phyloP scores from a whole-genome alignment of 2,888 invertebrate genomes.

The Acrobasis repandana region DNA sequence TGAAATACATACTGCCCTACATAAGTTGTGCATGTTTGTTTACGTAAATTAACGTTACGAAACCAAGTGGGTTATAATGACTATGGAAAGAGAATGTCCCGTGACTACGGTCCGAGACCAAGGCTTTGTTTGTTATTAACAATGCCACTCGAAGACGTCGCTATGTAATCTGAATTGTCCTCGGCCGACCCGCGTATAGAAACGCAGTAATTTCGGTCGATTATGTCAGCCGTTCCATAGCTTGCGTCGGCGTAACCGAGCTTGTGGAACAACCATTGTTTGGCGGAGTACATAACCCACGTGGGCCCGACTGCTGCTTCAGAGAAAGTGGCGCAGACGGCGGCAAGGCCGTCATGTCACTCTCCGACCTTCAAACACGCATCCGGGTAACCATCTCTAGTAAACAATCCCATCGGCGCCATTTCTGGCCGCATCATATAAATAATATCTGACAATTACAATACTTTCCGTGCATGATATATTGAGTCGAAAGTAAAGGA shows the following conservation, averaged over 20 bases:
- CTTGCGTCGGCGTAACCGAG: constrained; percentile 62
- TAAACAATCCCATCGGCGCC: constrained; percentile 24
- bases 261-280: constrained; percentile 63
- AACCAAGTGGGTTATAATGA: constrained; percentile 52
- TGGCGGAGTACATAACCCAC: constrained; percentile 60
- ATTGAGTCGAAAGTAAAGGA: constrained; percentile 40
- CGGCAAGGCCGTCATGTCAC: constrained; percentile 74
- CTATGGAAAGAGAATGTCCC: constrained; percentile 63
- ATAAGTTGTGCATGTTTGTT: constrained; percentile 25
- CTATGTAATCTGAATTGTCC: constrained; percentile 65
- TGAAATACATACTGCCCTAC: neutral
- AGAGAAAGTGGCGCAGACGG: constrained; percentile 78
- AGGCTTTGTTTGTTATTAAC: constrained; percentile 67
- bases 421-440: constrained; percentile 14
- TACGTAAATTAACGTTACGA: constrained; percentile 47
- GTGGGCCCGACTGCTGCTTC: constrained; percentile 60
- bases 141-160: constrained; percentile 58
- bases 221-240: constrained; percentile 72
- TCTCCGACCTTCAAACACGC: constrained; percentile 68
- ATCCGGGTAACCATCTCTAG: constrained; percentile 51
- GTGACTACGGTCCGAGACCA: constrained; percentile 63
- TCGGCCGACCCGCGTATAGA: constrained; percentile 56
- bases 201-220: constrained; percentile 65
- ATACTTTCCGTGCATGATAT: constrained; percentile 32
- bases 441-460: constrained; percentile 32